Conservation (phyloP, 2,113 vertebrate species). For the Pomatorhinus ruficollis region DNA sequence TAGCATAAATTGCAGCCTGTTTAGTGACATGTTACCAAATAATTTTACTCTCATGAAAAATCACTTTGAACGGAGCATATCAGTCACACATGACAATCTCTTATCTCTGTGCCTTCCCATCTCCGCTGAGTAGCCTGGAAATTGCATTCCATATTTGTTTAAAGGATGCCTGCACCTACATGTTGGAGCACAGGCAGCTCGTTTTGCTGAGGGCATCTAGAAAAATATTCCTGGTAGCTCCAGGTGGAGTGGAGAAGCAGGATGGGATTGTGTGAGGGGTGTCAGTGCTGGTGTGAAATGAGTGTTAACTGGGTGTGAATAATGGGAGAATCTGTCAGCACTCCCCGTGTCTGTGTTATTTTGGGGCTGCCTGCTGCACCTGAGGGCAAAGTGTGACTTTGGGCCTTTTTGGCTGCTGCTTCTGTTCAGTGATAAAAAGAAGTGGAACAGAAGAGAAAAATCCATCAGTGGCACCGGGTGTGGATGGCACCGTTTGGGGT, state of each 20-base stretch:
- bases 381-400: not conserved
- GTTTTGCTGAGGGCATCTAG: not conserved
- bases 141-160: not conserved
- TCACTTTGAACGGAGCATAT: conserved; percentile 41
- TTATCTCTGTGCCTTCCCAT: not conserved
- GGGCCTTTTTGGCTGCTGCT: not conserved
- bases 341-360: not conserved
- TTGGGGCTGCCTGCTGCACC: not conserved
- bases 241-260: not conserved
- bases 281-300: not conserved
- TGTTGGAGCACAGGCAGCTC: not conserved
- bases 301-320: not conserved
- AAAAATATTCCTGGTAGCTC: not conserved
- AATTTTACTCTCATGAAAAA: conserved; percentile 68
- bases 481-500: not conserved
- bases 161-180: not conserved
- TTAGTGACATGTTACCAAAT: conserved; percentile 66
- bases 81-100: conserved; percentile 54
- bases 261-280: not conserved
- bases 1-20: conserved; percentile 65
- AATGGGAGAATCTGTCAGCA: not conserved
- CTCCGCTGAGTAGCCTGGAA: not conserved
- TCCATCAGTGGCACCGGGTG: not conserved
- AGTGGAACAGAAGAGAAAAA: not conserved
- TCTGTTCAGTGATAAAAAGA: not conserved